Conservation (phyloP, 2,113 vertebrate species). For the Micronycteris hirsuta region DNA sequence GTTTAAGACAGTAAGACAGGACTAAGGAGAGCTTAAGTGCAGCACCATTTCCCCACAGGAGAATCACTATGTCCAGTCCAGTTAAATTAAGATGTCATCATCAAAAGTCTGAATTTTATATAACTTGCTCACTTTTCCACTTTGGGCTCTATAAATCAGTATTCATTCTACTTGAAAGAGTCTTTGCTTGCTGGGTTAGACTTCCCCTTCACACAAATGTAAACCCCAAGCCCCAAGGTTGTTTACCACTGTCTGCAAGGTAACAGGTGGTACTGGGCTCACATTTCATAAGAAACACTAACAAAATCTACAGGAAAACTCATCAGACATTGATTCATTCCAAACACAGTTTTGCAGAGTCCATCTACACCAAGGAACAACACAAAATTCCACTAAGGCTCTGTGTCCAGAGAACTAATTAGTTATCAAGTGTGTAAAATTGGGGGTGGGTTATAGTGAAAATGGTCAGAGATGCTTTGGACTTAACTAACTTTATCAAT, state of each 20-base stretch:
- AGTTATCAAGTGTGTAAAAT: neutral
- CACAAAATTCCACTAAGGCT: neutral
- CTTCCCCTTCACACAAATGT: neutral
- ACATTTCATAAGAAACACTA: neutral
- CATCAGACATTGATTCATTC: neutral
- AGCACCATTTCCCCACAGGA: neutral
- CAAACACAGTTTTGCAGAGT: neutral
- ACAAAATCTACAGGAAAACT: neutral
- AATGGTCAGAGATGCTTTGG: neutral
- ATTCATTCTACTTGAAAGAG: neutral
- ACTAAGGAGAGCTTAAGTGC: neutral
- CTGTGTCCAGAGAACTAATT: neutral
- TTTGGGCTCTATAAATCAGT: neutral
- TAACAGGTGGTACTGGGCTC: neutral
- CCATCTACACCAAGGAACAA: neutral
- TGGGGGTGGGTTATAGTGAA: neutral
- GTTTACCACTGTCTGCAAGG: neutral
- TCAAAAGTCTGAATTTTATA: neutral
- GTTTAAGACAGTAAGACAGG: neutral
- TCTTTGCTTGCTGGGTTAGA: neutral
- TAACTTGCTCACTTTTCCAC: neutral
- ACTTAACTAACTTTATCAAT: neutral
- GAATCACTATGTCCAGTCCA: neutral
- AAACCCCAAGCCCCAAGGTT: neutral
- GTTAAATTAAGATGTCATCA: neutral